A percentile compares a stretch with the other conserved stretches of the same genome.
Evolutionary conservation across 1,140 invertebrate species (phyloP).

Genomic region (Tenebrio molitor): DNA sequence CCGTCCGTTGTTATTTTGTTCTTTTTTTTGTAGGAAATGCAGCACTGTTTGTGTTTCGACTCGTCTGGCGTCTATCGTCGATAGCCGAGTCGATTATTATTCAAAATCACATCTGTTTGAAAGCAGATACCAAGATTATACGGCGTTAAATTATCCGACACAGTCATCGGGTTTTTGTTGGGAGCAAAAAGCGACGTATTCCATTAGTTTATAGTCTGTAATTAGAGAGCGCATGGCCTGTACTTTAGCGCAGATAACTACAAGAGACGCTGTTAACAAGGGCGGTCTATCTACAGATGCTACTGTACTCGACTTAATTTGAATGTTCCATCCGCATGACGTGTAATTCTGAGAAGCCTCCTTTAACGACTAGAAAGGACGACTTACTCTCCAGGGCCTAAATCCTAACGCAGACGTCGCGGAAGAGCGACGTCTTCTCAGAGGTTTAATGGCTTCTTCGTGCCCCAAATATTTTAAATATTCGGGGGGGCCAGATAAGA

Average conservation of each 20-base stretch:
- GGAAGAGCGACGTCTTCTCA: not conserved
- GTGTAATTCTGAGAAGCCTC: constrained; percentile 43
- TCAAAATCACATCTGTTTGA: constrained; percentile 55
- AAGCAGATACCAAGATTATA: constrained; percentile 52
- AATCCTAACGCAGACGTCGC: constrained; percentile 3
- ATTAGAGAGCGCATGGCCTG: constrained; percentile 50
- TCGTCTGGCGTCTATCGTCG: not conserved
- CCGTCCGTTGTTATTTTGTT: too few species aligned
- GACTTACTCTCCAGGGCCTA: constrained; percentile 4
- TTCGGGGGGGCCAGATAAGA: too few species aligned
- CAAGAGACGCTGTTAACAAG: constrained; percentile 51
- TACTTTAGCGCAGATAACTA: constrained; percentile 52
- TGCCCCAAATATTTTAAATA: constrained; percentile 1
- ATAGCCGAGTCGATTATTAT: constrained; percentile 25
- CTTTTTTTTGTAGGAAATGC: too few species aligned
- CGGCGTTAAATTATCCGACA: constrained; percentile 50
- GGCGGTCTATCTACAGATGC: constrained; percentile 49
- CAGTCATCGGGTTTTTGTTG: constrained; percentile 42
- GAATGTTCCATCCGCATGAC: constrained; percentile 49
- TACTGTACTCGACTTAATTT: constrained; percentile 51
- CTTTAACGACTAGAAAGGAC: constrained; percentile 40
- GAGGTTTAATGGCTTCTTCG: not conserved
- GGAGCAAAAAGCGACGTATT: constrained; percentile 47
- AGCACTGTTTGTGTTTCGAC: too few species aligned
- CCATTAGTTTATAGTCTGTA: constrained; percentile 52